phyloP scores from a whole-genome alignment of 2,113 vertebrate species.

The Oncorhynchus kisutch region DNA sequence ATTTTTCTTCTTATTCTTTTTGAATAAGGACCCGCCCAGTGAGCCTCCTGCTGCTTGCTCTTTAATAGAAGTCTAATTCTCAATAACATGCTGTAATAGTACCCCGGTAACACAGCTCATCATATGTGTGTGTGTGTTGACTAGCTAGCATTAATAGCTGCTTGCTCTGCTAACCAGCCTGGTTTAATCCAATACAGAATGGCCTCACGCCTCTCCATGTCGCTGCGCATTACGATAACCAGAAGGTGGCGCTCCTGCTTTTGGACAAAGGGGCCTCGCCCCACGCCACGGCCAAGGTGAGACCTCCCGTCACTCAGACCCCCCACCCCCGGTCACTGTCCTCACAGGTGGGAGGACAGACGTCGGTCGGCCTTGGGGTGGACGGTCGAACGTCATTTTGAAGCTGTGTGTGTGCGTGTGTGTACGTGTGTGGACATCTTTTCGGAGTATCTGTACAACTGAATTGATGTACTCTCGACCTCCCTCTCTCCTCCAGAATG shows the following conservation, averaged over 20 bases:
- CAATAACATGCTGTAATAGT: conserved; percentile 1
- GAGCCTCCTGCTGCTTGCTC: conserved; percentile 11
- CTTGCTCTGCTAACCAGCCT: conserved; percentile 49
- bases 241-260: conserved; percentile 94
- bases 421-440: background rate
- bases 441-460: too few species aligned
- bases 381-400: background rate
- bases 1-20: conserved; percentile 15
- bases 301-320: conserved; percentile 25
- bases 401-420: background rate
- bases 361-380: too few species aligned
- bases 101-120: conserved; percentile 7
- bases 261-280: conserved; percentile 96
- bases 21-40: conserved; percentile 26
- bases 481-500: conserved; percentile 76
- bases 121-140: conserved; percentile 12
- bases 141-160: conserved; percentile 20
- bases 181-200: conserved; percentile 77
- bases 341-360: background rate
- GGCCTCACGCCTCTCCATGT: conserved; percentile 97
- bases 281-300: conserved; percentile 93
- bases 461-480: background rate
- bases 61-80: conserved; percentile 32
- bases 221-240: conserved; percentile 97
- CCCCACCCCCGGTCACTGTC: background rate